Base-by-base conservation (phyloP, 2,113 vertebrate genomes). In the Triplophysa rosa region DNA sequence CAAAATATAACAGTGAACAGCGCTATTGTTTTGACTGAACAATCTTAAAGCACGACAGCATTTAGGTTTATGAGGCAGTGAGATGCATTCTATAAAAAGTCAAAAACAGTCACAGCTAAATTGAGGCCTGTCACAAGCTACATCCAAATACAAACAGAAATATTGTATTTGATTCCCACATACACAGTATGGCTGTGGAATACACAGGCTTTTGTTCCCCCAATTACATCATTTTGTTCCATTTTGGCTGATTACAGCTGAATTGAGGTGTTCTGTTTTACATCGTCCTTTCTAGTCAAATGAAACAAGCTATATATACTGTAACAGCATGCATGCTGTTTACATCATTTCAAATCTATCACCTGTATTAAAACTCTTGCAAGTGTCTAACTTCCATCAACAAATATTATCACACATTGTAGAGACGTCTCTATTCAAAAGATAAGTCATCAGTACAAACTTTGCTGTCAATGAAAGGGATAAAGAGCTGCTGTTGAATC, bases 21-120 rank as follows among this genome's bases (percentile, higher is more conserved):
- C n/a, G 49, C 19, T 10, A 11, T 26, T 13, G 29, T 11, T 24
- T 17, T 12, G 14, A 67, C 49, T 58, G 26, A 52, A 82, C 42
- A 78, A 66, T 72, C 56, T 14, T 67, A 63, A 52, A 37, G 16
- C 40, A 73, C 54, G 58, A 82, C 69, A 83, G 81, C 66, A 75
- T 69, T 78, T 63, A 75, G 65, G 64, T 75, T 83, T 47, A 79
- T 33, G 40, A 75, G 81, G 77, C 77, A 79, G 77, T 75, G 81
- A 79, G 54, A 54, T 79, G 64, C 64, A 40, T 64, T 56, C 26
- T 56, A 72, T n/a, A 65, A 8, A 52, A 77, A 17, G 12, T 61
- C 70, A n/a, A n/a, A n/a, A n/a, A n/a, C n/a, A n/a, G 69, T 61
- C 70, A 72, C 70, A 42, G 33, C 70, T 71, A 61, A 61, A 59